Percentiles rank a stretch among this genome's conserved stretches.
Evolutionary conservation across 2,888 invertebrate species (phyloP).

Genomic region (Caenorhabditis zanzibari): DNA sequence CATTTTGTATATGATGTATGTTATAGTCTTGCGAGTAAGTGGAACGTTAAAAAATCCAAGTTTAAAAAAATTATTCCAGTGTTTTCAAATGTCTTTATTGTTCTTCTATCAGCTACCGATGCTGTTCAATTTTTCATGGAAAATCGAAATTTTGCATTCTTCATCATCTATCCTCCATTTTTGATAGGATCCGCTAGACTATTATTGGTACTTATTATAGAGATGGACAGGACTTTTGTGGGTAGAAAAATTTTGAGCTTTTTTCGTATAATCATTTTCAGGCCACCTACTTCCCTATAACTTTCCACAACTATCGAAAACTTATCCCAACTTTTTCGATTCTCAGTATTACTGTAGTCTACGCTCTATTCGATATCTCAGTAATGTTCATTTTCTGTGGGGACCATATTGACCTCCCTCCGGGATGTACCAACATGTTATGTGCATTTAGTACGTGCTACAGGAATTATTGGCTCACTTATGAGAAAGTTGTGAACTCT

Average conservation of each 20-base stretch:
- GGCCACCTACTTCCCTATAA: conserved; percentile 9
- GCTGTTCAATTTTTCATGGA: not conserved
- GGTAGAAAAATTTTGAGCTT: not conserved
- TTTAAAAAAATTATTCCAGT: not conserved
- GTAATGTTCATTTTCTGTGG: not conserved
- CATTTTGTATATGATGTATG: not conserved
- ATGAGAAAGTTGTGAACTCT: not conserved
- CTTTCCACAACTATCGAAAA: conserved; percentile 12
- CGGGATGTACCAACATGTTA: not conserved
- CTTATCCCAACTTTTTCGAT: not conserved
- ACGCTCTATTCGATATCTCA: not conserved
- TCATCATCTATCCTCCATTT: not conserved
- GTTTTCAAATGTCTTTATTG: not conserved
- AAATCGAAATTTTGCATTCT: not conserved
- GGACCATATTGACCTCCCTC: not conserved
- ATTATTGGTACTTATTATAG: not conserved
- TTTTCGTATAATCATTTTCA: not conserved
- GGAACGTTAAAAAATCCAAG: not conserved
- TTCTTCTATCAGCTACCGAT: not conserved
- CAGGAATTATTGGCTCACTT: not conserved
- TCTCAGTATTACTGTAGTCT: not conserved
- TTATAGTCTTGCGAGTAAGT: conserved; percentile 4
- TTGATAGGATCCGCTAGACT: no score
- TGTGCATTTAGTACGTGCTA: not conserved
- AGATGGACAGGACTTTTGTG: conserved; percentile 7